Conservation (phyloP, 2,888 invertebrate genomes). For the Himalopsyche anomala region DNA sequence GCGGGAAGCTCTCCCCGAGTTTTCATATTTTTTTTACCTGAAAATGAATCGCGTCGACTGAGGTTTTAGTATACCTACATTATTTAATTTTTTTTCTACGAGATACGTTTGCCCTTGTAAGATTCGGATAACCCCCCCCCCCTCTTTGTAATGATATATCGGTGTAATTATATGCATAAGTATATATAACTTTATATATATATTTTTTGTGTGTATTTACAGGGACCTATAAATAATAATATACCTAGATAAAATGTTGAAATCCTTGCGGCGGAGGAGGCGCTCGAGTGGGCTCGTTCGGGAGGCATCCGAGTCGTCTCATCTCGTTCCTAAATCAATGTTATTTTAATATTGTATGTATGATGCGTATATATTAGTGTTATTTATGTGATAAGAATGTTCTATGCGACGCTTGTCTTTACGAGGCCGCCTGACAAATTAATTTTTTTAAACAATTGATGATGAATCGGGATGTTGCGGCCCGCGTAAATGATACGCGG, state of each 20-base stretch:
- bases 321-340: slow-evolving; percentile 12
- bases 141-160: slow-evolving; percentile 5
- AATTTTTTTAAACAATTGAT: neutral
- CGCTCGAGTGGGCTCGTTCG: neutral
- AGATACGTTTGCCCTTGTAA: slow-evolving; percentile 54
- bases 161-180: slow-evolving; percentile 16
- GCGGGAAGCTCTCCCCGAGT: slow-evolving; percentile 47
- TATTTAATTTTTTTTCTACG: slow-evolving; percentile 54
- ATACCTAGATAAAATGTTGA: neutral
- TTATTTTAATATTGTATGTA: slow-evolving; percentile 27
- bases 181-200: slow-evolving; percentile 45
- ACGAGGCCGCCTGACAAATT: neutral
- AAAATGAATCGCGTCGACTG: slow-evolving; percentile 61
- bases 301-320: neutral
- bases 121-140: slow-evolving; percentile 32
- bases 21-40: slow-evolving; percentile 53
- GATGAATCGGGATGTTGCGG: neutral
- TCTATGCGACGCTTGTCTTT: neutral
- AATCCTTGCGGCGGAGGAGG: slow-evolving; percentile 13
- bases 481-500: too few species aligned
- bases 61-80: slow-evolving; percentile 50
- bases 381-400: slow-evolving; percentile 26
- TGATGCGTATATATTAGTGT: slow-evolving; percentile 26
- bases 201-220: slow-evolving; percentile 48
- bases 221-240: slow-evolving; percentile 44